These are phyloP conservation scores for Salvelinus sp. DNA, from an alignment of 2,113 vertebrate genomes.

Conservation along the genomic window DNA sequence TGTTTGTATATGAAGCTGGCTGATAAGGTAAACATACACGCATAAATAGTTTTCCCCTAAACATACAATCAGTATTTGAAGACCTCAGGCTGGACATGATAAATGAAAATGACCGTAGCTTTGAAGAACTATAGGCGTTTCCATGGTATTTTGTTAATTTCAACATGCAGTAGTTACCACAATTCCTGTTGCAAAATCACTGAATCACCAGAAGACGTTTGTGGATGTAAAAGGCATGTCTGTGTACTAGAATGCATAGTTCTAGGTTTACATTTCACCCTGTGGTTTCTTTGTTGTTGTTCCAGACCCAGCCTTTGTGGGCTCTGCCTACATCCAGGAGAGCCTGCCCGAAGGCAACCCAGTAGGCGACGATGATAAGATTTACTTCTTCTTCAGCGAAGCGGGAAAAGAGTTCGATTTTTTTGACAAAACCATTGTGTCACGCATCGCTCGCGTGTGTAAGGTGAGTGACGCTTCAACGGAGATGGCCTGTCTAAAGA, in stretches of 20 bases:
- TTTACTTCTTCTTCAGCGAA: conserved; percentile 97
- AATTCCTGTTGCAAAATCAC: background rate
- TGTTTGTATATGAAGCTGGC: conserved; percentile 2
- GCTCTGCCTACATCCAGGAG: conserved; percentile 86
- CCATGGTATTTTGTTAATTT: background rate
- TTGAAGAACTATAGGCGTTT: background rate
- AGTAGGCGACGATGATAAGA: conserved; percentile 83
- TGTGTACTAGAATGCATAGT: background rate
- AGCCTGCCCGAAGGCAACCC: conserved; percentile 75
- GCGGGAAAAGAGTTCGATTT: conserved; percentile 92
- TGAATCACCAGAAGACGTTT: background rate
- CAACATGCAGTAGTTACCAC: background rate
- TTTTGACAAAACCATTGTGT: conserved; percentile 92
- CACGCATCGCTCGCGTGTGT: conserved; percentile 88
- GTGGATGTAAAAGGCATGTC: background rate
- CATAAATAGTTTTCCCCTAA: conserved; percentile 7
- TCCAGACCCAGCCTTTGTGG: conserved; percentile 88
- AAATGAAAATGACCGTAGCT: background rate
- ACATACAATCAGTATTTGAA: background rate
- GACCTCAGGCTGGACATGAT: background rate
- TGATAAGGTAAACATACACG: conserved; percentile 8
- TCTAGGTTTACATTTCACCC: conserved; percentile 21
- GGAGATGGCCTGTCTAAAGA: conserved; percentile 34
- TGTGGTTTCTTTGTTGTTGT: conserved; percentile 28
- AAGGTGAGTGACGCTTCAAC: conserved; percentile 79